Base-by-base conservation (phyloP, 2,113 vertebrate species). In the Hippocampus barbouri region DNA sequence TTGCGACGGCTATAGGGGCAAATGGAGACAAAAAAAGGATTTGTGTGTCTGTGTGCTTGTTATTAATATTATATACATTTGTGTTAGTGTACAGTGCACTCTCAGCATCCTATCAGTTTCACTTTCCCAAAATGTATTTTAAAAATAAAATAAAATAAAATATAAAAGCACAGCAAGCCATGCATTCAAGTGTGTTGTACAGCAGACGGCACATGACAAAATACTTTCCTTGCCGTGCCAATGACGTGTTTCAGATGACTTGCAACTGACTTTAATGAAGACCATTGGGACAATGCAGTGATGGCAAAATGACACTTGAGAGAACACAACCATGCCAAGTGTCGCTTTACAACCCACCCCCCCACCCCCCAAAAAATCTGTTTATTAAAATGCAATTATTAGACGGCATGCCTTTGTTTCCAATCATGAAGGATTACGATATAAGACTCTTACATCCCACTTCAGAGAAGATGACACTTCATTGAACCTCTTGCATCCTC, bases 231-330 rank as follows among this genome's bases (percentile, higher is more conserved):
- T 64, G 3, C 9, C 34, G 68, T 73, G 64, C 60, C 57, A 63
- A 66, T 62, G 20, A 38, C 47, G 56, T 72, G 83, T 85, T 86
- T 70, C 72, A 75, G 67, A 78, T 86, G 76, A 85, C 57, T 85
- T 83, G 68, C 43, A 86, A 79, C 45, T 56, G 4, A 75, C 68
- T 84, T 87, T 89, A 90, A 91, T 91, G 81, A 89, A 78, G 61
- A 71, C 90, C 84, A 40, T 59, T 74, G 91, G 80, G 89, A 87
- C 66, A 7, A 2, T 54, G 57, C 30, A 25, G 38, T 27, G 38
- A 56, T 40, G 23, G 23, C 16, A 40, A 68, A 54, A 38, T 66
- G 15, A 71, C 56, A 34, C 66, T 43, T 62, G 14, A 41, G 12
- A 45, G 12, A 43, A 45, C 41, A 15, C 63, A 8, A 47, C 40